A percentile compares a stretch with the other conserved stretches of the same genome.
These are phyloP conservation scores for Copsychus sechellarum DNA, from an alignment of 2,113 vertebrate genomes.

Conservation along the genomic window DNA sequence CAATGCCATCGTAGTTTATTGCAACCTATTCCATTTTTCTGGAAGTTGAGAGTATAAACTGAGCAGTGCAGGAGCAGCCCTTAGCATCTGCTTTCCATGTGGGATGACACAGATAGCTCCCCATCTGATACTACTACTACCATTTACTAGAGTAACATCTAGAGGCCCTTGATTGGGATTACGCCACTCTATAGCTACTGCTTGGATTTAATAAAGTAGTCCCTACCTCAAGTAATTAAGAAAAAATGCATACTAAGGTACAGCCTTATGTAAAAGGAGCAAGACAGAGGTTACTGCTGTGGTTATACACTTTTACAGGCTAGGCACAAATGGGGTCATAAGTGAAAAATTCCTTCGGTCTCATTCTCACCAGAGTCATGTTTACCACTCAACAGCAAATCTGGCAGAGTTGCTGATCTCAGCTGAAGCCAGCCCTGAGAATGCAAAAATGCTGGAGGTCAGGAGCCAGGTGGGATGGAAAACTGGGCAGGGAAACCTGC, in stretches of 20 bases:
- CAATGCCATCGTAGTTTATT: not conserved
- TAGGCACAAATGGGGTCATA: not conserved
- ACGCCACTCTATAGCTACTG: not conserved
- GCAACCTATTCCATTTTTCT: not conserved
- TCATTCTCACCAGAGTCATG: not conserved
- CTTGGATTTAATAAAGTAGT: not conserved
- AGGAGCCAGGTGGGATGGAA: not conserved
- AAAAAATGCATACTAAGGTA: not conserved
- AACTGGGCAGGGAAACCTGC: not conserved
- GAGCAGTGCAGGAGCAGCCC: not conserved
- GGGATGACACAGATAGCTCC: not conserved
- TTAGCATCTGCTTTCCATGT: not conserved
- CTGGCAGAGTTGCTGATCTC: not conserved
- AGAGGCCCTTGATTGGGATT: not conserved
- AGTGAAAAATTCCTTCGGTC: not conserved
- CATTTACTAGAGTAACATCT: not conserved
- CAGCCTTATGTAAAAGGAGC: not conserved
- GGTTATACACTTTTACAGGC: not conserved
- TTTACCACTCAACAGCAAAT: not conserved
- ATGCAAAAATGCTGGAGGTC: not conserved
- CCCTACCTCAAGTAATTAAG: not conserved
- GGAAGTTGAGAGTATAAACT: not conserved
- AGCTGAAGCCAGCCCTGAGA: not conserved
- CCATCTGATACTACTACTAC: not conserved
- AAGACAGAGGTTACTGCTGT: not conserved